These are phyloP conservation scores for Drosophila equinoxialis DNA, from an alignment of 1,140 invertebrate genomes.

Conservation along the genomic window DNA sequence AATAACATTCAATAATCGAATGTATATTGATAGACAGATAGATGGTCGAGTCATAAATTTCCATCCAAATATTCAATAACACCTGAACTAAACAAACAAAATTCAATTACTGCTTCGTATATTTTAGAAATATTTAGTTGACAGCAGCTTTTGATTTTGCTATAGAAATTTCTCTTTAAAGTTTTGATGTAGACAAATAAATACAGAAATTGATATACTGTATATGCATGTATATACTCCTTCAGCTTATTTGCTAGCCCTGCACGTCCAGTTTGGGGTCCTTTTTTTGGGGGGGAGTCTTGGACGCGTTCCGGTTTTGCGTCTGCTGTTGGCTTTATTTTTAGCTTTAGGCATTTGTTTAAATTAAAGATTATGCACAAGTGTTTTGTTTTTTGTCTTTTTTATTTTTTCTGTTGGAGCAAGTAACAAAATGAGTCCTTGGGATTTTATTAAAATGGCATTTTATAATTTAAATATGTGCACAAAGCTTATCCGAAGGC, in stretches of 20 bases:
- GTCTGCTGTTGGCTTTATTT: slow-evolving; percentile 56
- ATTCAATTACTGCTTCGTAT: not conserved
- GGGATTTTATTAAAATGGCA: slow-evolving; percentile 24
- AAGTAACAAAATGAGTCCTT: slow-evolving; percentile 19
- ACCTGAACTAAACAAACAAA: slow-evolving; percentile 4
- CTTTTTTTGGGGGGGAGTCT: slow-evolving; percentile 40
- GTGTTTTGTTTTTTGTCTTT: not conserved
- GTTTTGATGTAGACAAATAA: not conserved
- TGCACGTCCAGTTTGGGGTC: slow-evolving; percentile 68
- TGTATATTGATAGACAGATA: not conserved
- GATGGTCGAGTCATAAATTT: not conserved
- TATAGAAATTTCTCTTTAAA: not conserved
- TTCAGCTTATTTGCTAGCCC: slow-evolving; percentile 62
- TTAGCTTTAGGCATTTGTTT: slow-evolving; percentile 75
- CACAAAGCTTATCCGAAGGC: slow-evolving; percentile 30
- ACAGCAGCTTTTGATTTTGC: not conserved
- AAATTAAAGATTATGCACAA: slow-evolving; percentile 77
- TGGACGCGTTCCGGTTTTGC: slow-evolving; percentile 9
- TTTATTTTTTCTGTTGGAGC: slow-evolving; percentile 16
- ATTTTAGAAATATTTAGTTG: not conserved
- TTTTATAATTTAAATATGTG: slow-evolving; percentile 72
- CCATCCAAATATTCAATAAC: not conserved
- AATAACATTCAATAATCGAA: not conserved
- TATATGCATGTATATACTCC: slow-evolving; percentile 5
- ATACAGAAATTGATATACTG: not conserved